Conservation (phyloP, 2,113 vertebrate genomes). For the Solenodon paradoxus region DNA sequence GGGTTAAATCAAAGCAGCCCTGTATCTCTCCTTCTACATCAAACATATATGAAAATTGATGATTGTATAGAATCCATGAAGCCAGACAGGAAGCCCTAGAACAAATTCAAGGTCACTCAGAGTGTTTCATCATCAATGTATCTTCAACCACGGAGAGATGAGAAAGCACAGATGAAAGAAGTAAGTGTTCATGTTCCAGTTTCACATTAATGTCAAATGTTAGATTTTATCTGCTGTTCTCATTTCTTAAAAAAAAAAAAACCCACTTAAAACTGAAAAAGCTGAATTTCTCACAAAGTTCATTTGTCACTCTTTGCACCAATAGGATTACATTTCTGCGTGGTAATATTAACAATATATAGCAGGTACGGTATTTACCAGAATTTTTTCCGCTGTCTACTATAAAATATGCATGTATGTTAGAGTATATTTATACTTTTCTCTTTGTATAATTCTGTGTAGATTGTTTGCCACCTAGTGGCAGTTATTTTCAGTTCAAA, state of each 20-base stretch:
- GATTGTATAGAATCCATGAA: background rate
- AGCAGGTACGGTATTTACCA: background rate
- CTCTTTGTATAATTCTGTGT: constrained; percentile 72
- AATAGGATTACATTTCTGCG: background rate
- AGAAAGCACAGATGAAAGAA: background rate
- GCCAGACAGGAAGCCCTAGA: background rate
- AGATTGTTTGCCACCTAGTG: constrained; percentile 86
- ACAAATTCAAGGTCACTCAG: background rate
- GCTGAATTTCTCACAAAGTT: background rate
- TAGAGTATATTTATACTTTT: constrained; percentile 66
- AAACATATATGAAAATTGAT: background rate
- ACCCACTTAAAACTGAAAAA: constrained; percentile 9
- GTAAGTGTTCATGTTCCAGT: background rate
- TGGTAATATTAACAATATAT: background rate
- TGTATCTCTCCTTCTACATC: background rate
- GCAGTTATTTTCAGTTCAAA: constrained; percentile 79
- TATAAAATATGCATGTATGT: constrained; percentile 66
- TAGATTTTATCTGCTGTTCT: background rate
- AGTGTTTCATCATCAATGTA: background rate
- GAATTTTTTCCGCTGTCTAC: background rate
- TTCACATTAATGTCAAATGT: constrained; percentile 6
- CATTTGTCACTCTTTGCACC: background rate
- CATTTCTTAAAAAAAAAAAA: background rate
- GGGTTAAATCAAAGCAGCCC: background rate
- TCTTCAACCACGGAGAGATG: background rate